These are phyloP conservation scores for Caenorhabditis sinica DNA, from an alignment of 2,888 invertebrate genomes.

Conservation along the genomic window DNA sequence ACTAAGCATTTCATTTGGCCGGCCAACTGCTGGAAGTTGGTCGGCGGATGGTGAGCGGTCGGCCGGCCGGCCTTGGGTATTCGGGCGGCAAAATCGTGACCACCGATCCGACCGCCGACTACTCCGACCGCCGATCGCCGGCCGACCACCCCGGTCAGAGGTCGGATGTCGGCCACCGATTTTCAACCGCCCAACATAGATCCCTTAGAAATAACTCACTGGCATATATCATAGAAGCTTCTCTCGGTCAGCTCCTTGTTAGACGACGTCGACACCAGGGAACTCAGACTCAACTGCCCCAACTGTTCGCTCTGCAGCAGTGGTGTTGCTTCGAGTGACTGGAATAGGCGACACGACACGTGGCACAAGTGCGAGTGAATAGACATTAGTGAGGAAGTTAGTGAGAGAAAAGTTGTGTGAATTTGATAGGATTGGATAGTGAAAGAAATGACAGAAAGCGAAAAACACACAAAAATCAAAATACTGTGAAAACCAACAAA, in stretches of 20 bases:
- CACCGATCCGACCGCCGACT: no score
- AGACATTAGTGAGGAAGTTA: background rate
- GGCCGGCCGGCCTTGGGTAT: no score
- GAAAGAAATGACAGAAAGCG: conserved; percentile 21
- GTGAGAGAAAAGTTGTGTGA: conserved; percentile 3
- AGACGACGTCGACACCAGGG: conserved; percentile 67
- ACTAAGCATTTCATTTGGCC: no score
- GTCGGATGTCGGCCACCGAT: no score
- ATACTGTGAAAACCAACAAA: background rate
- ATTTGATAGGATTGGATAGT: background rate
- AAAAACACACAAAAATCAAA: conserved; percentile 13
- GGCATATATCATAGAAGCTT: conserved; percentile 75
- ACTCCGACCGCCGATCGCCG: no score
- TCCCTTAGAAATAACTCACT: no score
- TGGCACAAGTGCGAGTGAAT: conserved; percentile 48
- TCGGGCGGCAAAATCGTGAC: no score
- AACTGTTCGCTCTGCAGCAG: conserved; percentile 74
- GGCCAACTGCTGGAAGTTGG: no score
- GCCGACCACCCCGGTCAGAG: no score
- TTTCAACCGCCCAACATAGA: no score
- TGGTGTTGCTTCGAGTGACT: conserved; percentile 75
- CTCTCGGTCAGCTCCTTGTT: conserved; percentile 71
- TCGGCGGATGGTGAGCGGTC: no score
- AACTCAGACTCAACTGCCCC: conserved; percentile 68
- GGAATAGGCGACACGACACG: conserved; percentile 62